Percentiles rank a stretch among this genome's conserved stretches.
These are phyloP conservation scores for Pandemis corylana DNA, from an alignment of 2,888 invertebrate genomes.

Conservation along the genomic window DNA sequence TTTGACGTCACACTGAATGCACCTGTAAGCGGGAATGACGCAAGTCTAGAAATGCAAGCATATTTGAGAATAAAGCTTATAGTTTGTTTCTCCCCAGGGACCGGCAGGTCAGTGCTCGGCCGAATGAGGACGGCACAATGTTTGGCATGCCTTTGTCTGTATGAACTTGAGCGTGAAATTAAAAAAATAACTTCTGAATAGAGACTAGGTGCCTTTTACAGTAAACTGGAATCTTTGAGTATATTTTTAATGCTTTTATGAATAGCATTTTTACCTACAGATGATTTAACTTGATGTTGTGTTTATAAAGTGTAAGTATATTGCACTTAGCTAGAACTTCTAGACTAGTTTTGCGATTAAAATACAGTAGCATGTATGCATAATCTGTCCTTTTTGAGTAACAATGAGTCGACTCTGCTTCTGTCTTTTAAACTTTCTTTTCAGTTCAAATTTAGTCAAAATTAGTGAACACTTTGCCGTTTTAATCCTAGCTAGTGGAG, in stretches of 20 bases:
- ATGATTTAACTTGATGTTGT: not conserved
- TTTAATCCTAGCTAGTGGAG: slow-evolving; percentile 2
- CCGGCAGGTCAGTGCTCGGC: slow-evolving; percentile 8
- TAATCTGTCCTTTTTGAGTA: too few species aligned
- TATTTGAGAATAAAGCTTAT: slow-evolving; percentile 17
- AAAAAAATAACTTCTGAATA: slow-evolving; percentile 28
- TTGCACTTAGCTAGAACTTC: not conserved
- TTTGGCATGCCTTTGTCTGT: slow-evolving; percentile 24
- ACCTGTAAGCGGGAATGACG: slow-evolving; percentile 13
- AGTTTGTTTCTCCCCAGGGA: not conserved
- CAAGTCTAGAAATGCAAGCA: slow-evolving; percentile 12
- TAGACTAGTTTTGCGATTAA: too few species aligned
- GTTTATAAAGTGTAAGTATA: not conserved
- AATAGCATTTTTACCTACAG: not conserved
- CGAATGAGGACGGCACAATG: slow-evolving; percentile 17
- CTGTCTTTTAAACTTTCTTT: not conserved
- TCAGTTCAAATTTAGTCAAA: not conserved
- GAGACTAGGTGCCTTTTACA: not conserved
- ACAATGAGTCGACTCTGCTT: not conserved
- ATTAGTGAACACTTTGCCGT: not conserved
- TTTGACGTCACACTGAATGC: slow-evolving; percentile 12
- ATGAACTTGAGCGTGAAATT: slow-evolving; percentile 26
- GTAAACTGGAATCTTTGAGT: not conserved
- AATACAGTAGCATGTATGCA: too few species aligned
- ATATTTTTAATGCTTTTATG: not conserved